Evolutionary conservation across 2,113 vertebrate genomes (phyloP), one percentile per base, ranked within the genome.

Genomic region (Myocastor coypus): DNA sequence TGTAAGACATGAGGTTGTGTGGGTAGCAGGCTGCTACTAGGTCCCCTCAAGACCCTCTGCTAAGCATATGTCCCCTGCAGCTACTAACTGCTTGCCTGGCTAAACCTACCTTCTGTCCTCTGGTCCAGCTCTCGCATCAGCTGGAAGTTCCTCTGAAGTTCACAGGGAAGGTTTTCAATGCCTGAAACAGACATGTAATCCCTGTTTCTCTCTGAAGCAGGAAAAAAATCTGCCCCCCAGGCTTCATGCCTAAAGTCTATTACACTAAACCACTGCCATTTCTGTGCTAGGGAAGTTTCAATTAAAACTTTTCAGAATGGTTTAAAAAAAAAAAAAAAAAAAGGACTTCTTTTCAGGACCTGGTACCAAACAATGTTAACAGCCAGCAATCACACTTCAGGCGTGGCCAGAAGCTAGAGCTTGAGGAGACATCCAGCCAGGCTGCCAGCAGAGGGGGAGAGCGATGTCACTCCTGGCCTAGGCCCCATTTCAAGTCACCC

Each of bases 141-240:
- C 88, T 99, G 99, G 92, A 99, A 99, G 97, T 99, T 99, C 96
- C 99, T 99, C 96, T 99, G 99, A 63, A 99, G 99, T 42, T 99
- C 99, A 89, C 99, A 99, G 0, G 99, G 99, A 50, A 99, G 98
- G 94, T 99, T 99, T 97, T 99, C 99, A 42, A 99, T 99, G 94
- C 99, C 99, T 99, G 75, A 17, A 96, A 97, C 7, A n/a, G 0
- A 37, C 24, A 52, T 1, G 19, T 3, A 89, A 75, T 20, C 11
- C 73, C 10, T 30, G 71, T 42, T 30, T 30, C 66, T 92, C 82
- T 91, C 75, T 59, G 42, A 11, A 64, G 77, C 77, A 80, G 16
- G 50, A 57, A 17, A 46, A 46, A 40, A 30, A 11, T 4, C 40
- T 11, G 24, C 88, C 71, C 83, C 19, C 52, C 37, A 26, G 32